Evolutionary conservation across 1,140 invertebrate genomes (phyloP).

Genomic region (Arion vulgaris): DNA sequence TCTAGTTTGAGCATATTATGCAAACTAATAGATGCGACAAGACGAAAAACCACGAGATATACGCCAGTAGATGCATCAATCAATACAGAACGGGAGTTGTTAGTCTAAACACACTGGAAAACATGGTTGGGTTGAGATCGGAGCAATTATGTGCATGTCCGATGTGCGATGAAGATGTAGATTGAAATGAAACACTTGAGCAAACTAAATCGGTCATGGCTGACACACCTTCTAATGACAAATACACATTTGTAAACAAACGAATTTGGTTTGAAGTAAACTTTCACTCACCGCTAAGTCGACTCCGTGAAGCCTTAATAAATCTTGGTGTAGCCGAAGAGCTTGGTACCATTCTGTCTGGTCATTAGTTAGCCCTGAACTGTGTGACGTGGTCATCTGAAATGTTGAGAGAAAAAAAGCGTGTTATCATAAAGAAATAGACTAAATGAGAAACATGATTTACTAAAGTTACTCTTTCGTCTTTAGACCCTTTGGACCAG

Average conservation of each 20-base stretch:
- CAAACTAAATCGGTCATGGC: not conserved
- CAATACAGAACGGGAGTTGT: too few species aligned
- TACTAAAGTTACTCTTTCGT: too few species aligned
- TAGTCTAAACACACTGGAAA: too few species aligned
- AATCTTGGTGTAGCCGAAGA: slow-evolving; percentile 42
- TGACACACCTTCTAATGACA: not conserved
- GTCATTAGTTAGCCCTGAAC: slow-evolving; percentile 4
- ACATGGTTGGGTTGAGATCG: too few species aligned
- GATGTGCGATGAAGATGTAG: not conserved
- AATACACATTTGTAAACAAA: not conserved
- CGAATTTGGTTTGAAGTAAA: not conserved
- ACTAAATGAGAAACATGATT: too few species aligned
- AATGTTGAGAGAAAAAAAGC: not conserved
- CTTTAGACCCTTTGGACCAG: too few species aligned
- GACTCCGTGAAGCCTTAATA: slow-evolving; percentile 42
- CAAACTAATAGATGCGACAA: too few species aligned
- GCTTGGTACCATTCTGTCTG: slow-evolving; percentile 36
- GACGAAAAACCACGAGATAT: too few species aligned
- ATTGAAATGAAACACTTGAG: not conserved
- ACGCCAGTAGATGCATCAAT: too few species aligned
- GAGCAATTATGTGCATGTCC: too few species aligned
- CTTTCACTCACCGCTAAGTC: slow-evolving; percentile 31
- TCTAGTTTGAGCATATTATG: too few species aligned
- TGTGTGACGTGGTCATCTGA: slow-evolving; percentile 27
- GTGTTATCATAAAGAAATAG: too few species aligned